These are phyloP conservation scores for Menura novaehollandiae DNA, from an alignment of 2,113 vertebrate species.

Conservation along the genomic window DNA sequence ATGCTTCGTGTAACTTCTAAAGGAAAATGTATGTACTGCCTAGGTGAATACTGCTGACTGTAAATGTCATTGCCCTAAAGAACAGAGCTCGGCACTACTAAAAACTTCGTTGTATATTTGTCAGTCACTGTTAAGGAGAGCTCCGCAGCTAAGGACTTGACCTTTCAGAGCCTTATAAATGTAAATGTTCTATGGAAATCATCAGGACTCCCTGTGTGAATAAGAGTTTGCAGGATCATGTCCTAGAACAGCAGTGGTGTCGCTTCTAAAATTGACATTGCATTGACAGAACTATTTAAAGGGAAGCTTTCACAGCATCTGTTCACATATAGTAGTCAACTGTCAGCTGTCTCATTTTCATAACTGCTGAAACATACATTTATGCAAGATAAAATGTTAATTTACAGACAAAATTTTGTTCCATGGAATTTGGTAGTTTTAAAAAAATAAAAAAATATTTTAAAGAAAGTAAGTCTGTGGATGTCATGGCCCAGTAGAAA, in stretches of 20 bases:
- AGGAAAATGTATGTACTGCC: not conserved
- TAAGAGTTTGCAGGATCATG: not conserved
- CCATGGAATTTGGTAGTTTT: not conserved
- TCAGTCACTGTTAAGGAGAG: not conserved
- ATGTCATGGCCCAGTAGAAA: not conserved
- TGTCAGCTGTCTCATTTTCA: conserved; percentile 49
- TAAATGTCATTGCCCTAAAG: not conserved
- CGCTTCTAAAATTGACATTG: conserved; percentile 5
- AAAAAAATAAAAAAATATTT: not conserved
- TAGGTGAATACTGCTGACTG: not conserved
- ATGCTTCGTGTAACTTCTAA: not conserved
- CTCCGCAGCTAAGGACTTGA: not conserved
- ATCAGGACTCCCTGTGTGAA: not conserved
- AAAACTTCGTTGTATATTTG: not conserved
- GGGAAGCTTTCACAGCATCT: conserved; percentile 44
- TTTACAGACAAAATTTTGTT: not conserved
- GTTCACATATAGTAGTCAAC: conserved; percentile 30
- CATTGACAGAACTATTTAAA: conserved; percentile 53
- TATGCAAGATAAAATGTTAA: conserved; percentile 2
- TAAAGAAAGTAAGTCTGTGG: not conserved
- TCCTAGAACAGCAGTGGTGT: not conserved
- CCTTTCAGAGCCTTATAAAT: not conserved
- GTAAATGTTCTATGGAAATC: not conserved
- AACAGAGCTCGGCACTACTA: not conserved
- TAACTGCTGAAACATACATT: conserved; percentile 47